Percentiles rank a stretch among this genome's conserved stretches.
phyloP scores from a whole-genome alignment of 2,113 vertebrate species.

The Lagopus muta region DNA sequence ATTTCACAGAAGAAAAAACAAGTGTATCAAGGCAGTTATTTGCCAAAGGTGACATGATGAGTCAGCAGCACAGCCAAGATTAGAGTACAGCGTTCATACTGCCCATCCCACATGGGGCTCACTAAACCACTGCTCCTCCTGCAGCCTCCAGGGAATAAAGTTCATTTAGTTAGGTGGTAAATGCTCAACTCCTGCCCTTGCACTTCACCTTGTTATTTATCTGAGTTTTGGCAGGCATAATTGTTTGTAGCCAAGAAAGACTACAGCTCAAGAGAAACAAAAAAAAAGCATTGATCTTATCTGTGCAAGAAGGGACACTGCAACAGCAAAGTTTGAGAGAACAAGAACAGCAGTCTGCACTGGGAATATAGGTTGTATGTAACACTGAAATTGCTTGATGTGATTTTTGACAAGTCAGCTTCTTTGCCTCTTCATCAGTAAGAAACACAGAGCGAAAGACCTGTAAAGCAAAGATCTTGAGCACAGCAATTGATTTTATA shows the following conservation, averaged over 20 bases:
- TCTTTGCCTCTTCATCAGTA: neutral
- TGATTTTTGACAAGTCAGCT: neutral
- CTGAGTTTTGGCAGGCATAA: neutral
- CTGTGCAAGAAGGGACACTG: neutral
- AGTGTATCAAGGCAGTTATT: neutral
- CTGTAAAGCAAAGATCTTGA: neutral
- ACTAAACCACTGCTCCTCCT: neutral
- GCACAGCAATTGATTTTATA: neutral
- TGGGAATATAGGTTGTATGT: accelerated
- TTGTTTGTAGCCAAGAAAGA: neutral
- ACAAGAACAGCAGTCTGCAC: neutral
- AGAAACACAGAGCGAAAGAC: neutral
- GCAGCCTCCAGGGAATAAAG: slow-evolving; percentile 3
- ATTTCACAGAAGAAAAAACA: neutral
- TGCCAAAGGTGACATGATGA: neutral
- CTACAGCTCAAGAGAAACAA: neutral
- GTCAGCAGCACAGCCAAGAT: slow-evolving; percentile 2
- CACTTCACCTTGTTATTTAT: neutral
- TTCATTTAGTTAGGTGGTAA: neutral
- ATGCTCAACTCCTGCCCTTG: neutral
- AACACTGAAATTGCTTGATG: neutral
- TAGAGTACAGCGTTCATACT: neutral
- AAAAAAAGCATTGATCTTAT: neutral
- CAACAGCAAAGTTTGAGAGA: neutral
- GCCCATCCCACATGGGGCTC: neutral